Conservation (phyloP, 2,113 vertebrate species). For the Ailurus styani region DNA sequence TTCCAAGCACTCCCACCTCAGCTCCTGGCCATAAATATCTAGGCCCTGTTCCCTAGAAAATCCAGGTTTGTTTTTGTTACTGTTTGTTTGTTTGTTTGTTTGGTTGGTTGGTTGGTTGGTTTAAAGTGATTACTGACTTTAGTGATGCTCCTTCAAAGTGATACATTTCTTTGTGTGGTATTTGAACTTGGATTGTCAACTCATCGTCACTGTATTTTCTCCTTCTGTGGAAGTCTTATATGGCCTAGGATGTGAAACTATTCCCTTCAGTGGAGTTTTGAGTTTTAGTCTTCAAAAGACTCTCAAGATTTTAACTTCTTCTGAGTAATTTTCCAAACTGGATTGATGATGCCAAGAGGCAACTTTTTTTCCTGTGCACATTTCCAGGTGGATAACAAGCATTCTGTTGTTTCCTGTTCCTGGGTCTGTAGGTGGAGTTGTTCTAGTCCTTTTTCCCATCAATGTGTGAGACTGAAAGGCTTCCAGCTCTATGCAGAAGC, state of each 20-base stretch:
- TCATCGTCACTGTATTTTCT: background rate
- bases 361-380: background rate
- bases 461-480: background rate
- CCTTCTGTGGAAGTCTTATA: background rate
- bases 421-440: background rate
- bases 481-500: background rate
- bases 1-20: background rate
- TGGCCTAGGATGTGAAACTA: background rate
- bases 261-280: background rate
- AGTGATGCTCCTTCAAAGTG: background rate
- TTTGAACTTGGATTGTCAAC: background rate
- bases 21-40: background rate
- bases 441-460: background rate
- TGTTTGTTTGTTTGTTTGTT: background rate
- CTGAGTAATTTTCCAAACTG: background rate
- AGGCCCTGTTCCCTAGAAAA: background rate
- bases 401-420: background rate
- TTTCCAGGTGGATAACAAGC: background rate
- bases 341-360: background rate
- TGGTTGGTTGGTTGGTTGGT: no score
- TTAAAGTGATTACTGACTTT: background rate
- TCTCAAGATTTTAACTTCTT: background rate
- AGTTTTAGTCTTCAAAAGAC: background rate
- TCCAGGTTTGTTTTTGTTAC: background rate
- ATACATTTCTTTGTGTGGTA: background rate